These are phyloP conservation scores for Helogale parvula DNA, from an alignment of 2,113 vertebrate species.

Conservation along the genomic window DNA sequence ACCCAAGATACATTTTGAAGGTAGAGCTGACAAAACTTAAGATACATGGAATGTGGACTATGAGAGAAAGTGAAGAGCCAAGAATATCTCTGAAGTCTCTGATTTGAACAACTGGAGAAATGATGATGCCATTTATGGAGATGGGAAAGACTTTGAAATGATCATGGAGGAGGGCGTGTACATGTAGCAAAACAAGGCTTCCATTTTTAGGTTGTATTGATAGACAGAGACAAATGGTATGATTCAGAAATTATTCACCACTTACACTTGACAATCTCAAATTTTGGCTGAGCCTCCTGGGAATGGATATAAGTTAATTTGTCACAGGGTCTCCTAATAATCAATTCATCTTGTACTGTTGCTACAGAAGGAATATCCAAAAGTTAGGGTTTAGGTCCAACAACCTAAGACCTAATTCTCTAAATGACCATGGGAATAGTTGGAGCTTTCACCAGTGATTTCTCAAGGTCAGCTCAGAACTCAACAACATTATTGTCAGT, in stretches of 20 bases:
- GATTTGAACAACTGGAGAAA: slow-evolving; percentile 29
- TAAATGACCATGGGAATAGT: slow-evolving; percentile 21
- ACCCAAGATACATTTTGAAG: slow-evolving; percentile 43
- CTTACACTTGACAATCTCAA: slow-evolving; percentile 42
- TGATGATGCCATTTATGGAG: slow-evolving; percentile 14
- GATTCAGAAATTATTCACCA: slow-evolving; percentile 60
- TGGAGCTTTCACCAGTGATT: slow-evolving; percentile 38
- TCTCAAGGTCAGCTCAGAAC: slow-evolving; percentile 49
- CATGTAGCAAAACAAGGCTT: background rate
- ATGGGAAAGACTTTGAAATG: slow-evolving; percentile 3
- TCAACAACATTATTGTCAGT: slow-evolving; percentile 14
- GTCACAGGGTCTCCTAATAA: slow-evolving; percentile 25
- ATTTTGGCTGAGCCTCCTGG: slow-evolving; percentile 29
- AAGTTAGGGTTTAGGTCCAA: slow-evolving; percentile 2
- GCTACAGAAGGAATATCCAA: slow-evolving; percentile 38
- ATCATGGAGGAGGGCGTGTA: background rate
- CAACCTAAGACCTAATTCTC: slow-evolving; percentile 31
- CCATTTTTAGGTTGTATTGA: slow-evolving; percentile 20
- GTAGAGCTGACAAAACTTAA: background rate
- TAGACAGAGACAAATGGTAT: slow-evolving; percentile 51
- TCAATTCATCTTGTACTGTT: slow-evolving; percentile 17
- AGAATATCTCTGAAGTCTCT: background rate
- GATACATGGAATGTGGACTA: background rate
- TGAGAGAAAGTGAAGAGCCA: slow-evolving; percentile 12
- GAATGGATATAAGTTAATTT: slow-evolving; percentile 58